Evolutionary conservation across 2,888 invertebrate genomes (phyloP).

Genomic region (Yponomeuta malinellus): DNA sequence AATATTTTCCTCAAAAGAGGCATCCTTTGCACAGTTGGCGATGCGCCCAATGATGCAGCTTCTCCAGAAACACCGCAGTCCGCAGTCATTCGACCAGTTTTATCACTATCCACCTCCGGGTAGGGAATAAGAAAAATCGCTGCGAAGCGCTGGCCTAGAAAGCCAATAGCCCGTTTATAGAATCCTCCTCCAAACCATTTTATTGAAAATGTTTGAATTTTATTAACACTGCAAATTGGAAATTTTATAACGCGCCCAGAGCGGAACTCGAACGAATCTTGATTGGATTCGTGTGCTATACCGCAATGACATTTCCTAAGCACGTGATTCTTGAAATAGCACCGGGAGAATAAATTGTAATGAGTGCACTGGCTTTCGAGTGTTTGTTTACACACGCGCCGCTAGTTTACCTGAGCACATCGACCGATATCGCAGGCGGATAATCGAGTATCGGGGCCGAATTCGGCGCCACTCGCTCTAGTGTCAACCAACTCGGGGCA

Average conservation of each 20-base stretch:
- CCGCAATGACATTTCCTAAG: not conserved
- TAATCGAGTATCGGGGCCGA: slow-evolving; percentile 22
- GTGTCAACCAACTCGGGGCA: slow-evolving; percentile 47
- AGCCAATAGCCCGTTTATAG: slow-evolving; percentile 34
- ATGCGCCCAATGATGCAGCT: slow-evolving; percentile 18
- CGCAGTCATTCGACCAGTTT: slow-evolving; percentile 35
- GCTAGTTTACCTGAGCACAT: slow-evolving; percentile 15
- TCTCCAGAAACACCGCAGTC: slow-evolving; percentile 21
- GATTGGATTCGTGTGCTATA: slow-evolving; percentile 2
- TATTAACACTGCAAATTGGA: slow-evolving; percentile 27
- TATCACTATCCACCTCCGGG: slow-evolving; percentile 22
- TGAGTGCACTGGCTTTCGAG: not conserved
- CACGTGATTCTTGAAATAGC: slow-evolving; percentile 11
- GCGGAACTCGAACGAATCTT: not conserved
- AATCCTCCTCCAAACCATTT: slow-evolving; percentile 5
- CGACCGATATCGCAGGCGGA: slow-evolving; percentile 16
- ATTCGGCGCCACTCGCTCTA: slow-evolving; percentile 36
- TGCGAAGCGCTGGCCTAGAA: slow-evolving; percentile 45
- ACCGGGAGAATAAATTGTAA: slow-evolving; percentile 17
- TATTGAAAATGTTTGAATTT: slow-evolving; percentile 14
- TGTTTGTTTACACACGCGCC: slow-evolving; percentile 20
- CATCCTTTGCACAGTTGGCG: slow-evolving; percentile 10
- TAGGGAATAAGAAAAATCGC: slow-evolving; percentile 18
- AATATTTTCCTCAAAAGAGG: slow-evolving; percentile 8
- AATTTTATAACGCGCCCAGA: slow-evolving; percentile 30